These are phyloP conservation scores for Drosophila antonietae DNA, from an alignment of 2,888 invertebrate genomes.

Conservation along the genomic window DNA sequence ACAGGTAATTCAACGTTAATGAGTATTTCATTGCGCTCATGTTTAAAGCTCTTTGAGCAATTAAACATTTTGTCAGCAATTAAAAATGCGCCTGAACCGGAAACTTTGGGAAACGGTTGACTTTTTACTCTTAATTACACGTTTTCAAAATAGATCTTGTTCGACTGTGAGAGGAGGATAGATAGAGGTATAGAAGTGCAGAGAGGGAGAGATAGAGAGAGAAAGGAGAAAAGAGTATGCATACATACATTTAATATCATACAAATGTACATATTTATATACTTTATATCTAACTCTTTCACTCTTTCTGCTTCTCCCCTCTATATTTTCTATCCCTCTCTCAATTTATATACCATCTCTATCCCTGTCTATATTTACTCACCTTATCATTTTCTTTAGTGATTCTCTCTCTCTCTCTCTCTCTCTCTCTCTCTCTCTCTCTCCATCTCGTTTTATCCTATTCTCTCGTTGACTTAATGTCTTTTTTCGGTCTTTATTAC, in stretches of 20 bases:
- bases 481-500: not conserved
- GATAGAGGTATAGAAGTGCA: not conserved
- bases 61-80: slow-evolving; percentile 8
- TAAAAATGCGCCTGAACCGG: slow-evolving; percentile 1
- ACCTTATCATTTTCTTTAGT: not conserved
- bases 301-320: not conserved
- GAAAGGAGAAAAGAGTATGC: not conserved
- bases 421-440: not conserved
- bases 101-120: not conserved
- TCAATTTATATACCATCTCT: not conserved
- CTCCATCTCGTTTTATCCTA: not conserved
- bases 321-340: not conserved
- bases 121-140: not conserved
- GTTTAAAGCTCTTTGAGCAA: slow-evolving; percentile 6
- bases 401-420: not conserved
- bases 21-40: slow-evolving; percentile 26
- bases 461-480: not conserved
- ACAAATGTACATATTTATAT: not conserved
- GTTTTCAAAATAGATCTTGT: not conserved
- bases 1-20: slow-evolving; percentile 31
- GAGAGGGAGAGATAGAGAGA: not conserved
- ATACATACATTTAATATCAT: not conserved
- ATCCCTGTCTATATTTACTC: not conserved
- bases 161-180: not conserved
- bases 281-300: not conserved